phyloP scores from a whole-genome alignment of 2,888 invertebrate genomes.

The Ommatoiulus sabulosus region DNA sequence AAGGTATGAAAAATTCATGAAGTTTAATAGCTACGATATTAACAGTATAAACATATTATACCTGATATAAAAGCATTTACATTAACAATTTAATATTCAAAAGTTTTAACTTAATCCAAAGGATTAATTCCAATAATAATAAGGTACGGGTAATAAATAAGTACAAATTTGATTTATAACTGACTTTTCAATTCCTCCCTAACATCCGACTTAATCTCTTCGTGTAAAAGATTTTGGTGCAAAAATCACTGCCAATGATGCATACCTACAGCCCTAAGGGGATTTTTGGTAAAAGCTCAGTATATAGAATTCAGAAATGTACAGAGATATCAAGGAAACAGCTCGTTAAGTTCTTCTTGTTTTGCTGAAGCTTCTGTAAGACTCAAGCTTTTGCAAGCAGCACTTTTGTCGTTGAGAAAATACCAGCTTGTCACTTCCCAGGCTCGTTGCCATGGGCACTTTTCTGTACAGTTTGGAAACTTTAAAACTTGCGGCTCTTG shows the following conservation, averaged over 20 bases:
- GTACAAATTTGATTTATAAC: background rate
- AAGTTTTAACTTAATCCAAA: background rate
- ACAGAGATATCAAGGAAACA: conserved; percentile 22
- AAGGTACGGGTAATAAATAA: background rate
- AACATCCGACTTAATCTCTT: background rate
- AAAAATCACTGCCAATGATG: background rate
- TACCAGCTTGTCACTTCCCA: background rate
- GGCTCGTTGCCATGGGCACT: conserved; percentile 25
- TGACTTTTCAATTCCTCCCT: background rate
- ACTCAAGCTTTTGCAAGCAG: background rate
- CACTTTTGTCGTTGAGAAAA: conserved; percentile 10
- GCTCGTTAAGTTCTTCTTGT: background rate
- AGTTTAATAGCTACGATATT: background rate
- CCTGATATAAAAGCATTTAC: background rate
- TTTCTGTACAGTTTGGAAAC: background rate
- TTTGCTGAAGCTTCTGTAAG: background rate
- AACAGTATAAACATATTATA: background rate
- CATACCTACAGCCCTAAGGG: background rate
- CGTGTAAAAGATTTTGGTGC: background rate
- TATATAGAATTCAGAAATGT: background rate
- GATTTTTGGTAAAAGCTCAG: background rate
- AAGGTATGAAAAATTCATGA: background rate
- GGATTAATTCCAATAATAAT: background rate
- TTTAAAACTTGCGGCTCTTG: background rate
- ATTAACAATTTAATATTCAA: background rate